Base-by-base conservation (phyloP, 2,797 vertebrate species). In the Acanthiza pusilla region DNA sequence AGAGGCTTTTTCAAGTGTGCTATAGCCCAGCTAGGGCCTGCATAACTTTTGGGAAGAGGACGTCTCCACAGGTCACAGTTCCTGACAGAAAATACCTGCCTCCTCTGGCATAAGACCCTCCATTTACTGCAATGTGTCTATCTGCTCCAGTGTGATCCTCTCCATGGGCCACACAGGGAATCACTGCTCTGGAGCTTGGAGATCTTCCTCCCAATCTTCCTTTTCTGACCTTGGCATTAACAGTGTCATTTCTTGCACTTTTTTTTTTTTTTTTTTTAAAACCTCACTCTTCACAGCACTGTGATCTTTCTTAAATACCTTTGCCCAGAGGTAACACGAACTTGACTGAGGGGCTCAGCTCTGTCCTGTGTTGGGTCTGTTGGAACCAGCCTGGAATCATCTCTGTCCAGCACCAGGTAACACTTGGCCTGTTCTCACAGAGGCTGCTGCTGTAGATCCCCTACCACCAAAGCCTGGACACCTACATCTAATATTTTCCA, bases 71-170 rank as follows among this genome's bases (percentile, higher is more conserved):
- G 20, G 20, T 15, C n/a, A 62, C 17, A 38, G 7, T 15, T 43
- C 23, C 25, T 66, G 8, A 53, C 21, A 43, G 43, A 62, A 73
- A 45, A 38, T 42, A 27, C 7, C 13, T 18, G 11, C 13, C 15
- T 84, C 6, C 8, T 53, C 34, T 34, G 14, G 15, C 10, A 15
- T n/a, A 48, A 67, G 27, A 45, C n/a, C 9, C 9, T 51, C 5
- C 36, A 7, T 22, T 36, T 55, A 16, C 14, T 81, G 13, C 16
- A 42, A 2, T 25, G 10, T 26, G 19, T 2, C 8, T 42, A 47
- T 51, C 21, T 68, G 30, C 16, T 47, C 6, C 2, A 3, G 3
- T 10, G 3, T 8, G 5, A 22, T 47, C 20, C 6, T n/a, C 5
- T 63, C 18, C 1, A 1, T 50, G 47, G 17, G 6, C 43, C 34